phyloP scores from a whole-genome alignment of 2,113 vertebrate genomes.

The Chlamydotis undulata region DNA sequence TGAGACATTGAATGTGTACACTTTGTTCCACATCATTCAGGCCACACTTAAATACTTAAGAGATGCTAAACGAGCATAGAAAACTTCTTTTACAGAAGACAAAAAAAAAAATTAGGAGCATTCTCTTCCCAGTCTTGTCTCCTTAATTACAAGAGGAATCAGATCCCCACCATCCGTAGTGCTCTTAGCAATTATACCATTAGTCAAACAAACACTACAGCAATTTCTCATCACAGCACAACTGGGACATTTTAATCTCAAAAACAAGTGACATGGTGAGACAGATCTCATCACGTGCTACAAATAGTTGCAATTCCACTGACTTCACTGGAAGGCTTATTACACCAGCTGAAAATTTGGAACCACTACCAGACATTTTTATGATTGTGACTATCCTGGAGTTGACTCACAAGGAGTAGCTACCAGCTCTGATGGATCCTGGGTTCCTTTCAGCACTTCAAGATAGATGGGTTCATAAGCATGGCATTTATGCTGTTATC shows the following conservation, averaged over 20 bases:
- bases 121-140: not conserved
- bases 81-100: not conserved
- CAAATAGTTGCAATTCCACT: not conserved
- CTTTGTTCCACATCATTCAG: not conserved
- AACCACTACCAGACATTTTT: not conserved
- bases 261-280: not conserved
- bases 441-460: not conserved
- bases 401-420: not conserved
- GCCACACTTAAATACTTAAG: not conserved
- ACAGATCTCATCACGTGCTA: not conserved
- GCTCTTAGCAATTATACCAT: not conserved
- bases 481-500: not conserved
- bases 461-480: not conserved
- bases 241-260: not conserved
- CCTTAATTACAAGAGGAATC: not conserved
- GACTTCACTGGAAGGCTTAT: not conserved
- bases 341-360: not conserved
- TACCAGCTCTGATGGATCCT: not conserved
- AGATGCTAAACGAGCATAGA: not conserved
- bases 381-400: not conserved
- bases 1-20: accelerated
- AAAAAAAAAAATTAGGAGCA: too few relatives aligned
- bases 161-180: not conserved
- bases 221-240: not conserved
- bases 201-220: not conserved